Conservation (phyloP, 2,888 invertebrate species). For the Drosophila multiciliata region DNA sequence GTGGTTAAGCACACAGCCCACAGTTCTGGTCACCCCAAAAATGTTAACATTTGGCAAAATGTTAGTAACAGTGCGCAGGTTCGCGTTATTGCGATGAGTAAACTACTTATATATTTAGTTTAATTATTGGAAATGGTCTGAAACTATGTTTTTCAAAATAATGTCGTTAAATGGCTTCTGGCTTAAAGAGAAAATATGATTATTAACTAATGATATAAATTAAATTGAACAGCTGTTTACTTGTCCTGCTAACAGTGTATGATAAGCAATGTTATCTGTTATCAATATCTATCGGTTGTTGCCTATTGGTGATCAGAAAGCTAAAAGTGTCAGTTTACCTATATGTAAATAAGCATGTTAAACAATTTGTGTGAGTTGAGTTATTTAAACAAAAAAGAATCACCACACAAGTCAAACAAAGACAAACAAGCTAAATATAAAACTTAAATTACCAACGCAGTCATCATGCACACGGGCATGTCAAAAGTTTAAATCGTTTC, state of each 20-base stretch:
- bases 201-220: neutral
- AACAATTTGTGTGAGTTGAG: neutral
- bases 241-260: neutral
- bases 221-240: neutral
- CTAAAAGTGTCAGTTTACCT: neutral
- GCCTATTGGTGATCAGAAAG: neutral
- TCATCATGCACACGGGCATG: slow-evolving; percentile 79
- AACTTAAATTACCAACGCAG: slow-evolving; percentile 38
- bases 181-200: neutral
- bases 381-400: neutral
- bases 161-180: neutral
- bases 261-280: neutral
- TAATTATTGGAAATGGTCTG: neutral
- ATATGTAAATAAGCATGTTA: too few species aligned
- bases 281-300: neutral
- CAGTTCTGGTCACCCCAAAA: slow-evolving; percentile 10
- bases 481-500: slow-evolving; percentile 79
- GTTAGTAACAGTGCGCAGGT: neutral
- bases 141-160: neutral
- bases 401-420: neutral
- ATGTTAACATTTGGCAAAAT: neutral
- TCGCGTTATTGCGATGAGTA: neutral
- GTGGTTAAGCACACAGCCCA: neutral
- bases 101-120: neutral
- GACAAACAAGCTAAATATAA: neutral